These are phyloP conservation scores for Helicoverpa assulta DNA, from an alignment of 2,888 invertebrate genomes.

Conservation along the genomic window DNA sequence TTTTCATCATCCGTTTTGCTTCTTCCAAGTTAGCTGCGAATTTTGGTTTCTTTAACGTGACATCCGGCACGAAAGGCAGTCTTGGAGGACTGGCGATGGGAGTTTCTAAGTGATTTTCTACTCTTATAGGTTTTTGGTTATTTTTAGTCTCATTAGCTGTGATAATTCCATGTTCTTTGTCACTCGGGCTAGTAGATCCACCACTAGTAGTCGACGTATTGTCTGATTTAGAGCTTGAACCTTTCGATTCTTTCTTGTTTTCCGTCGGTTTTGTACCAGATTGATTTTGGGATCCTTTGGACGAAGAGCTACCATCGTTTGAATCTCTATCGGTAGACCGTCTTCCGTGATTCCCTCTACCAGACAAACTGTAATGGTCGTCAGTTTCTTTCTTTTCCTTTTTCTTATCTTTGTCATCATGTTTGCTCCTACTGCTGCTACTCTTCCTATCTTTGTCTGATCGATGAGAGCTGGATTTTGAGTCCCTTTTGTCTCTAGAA, in stretches of 20 bases:
- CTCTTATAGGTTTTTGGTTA: conserved; percentile 77
- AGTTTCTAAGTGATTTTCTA: conserved; percentile 82
- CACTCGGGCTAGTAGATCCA: conserved; percentile 88
- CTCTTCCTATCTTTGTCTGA: conserved; percentile 86
- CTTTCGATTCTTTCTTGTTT: conserved; percentile 82
- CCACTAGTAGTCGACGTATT: conserved; percentile 85
- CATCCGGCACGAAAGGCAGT: conserved; percentile 84
- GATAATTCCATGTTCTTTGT: conserved; percentile 78
- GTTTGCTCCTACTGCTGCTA: conserved; percentile 80
- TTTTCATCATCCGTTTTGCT: conserved; percentile 92
- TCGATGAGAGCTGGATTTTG: conserved; percentile 80
- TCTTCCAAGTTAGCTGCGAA: conserved; percentile 92
- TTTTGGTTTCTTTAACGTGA: conserved; percentile 91
- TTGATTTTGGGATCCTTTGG: conserved; percentile 83
- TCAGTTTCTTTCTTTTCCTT: conserved; percentile 91
- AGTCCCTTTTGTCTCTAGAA: conserved; percentile 74
- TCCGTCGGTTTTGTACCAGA: conserved; percentile 78
- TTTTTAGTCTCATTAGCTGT: conserved; percentile 68
- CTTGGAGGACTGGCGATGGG: conserved; percentile 80
- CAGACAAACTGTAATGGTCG: conserved; percentile 93
- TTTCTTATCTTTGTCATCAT: conserved; percentile 85
- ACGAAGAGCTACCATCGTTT: conserved; percentile 92
- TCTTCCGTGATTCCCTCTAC: conserved; percentile 91
- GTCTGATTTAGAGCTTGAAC: conserved; percentile 83
- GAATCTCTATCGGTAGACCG: conserved; percentile 95